Percentiles rank a stretch among this genome's conserved stretches.
Evolutionary conservation across 2,797 vertebrate species (phyloP).

Genomic region (Sebastes kiyomatsui): DNA sequence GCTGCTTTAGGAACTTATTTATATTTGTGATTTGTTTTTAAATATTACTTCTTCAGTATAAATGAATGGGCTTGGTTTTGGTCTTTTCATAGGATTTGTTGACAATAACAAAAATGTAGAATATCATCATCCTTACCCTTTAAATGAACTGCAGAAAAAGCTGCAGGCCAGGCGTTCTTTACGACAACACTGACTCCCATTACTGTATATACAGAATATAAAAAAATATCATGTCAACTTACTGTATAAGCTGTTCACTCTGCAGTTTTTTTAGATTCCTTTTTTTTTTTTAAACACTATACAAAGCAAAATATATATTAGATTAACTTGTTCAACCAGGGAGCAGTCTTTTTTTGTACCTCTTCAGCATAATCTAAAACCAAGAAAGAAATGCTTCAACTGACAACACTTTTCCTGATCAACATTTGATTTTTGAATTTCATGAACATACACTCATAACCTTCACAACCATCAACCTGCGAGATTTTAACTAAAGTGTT

Average conservation of each 20-base stretch:
- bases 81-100: background rate
- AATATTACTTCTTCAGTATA: background rate
- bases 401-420: background rate
- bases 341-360: background rate
- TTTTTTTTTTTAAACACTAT: background rate
- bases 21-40: background rate
- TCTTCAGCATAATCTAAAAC: background rate
- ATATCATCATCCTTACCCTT: background rate
- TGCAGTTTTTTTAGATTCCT: background rate
- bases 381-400: background rate
- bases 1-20: background rate
- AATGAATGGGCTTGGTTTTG: background rate
- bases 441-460: background rate
- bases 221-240: background rate
- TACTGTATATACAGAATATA: constrained; percentile 17
- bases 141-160: background rate
- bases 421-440: background rate
- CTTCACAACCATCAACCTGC: background rate
- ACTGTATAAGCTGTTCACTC: background rate
- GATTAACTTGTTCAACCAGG: background rate
- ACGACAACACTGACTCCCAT: background rate
- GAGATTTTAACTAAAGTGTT: background rate
- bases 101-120: background rate
- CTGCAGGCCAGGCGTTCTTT: background rate
- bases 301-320: background rate